Evolutionary conservation across 2,797 vertebrate genomes (phyloP), one percentile per base, ranked within the genome.

Genomic region (Oreochromis mossambicus): DNA sequence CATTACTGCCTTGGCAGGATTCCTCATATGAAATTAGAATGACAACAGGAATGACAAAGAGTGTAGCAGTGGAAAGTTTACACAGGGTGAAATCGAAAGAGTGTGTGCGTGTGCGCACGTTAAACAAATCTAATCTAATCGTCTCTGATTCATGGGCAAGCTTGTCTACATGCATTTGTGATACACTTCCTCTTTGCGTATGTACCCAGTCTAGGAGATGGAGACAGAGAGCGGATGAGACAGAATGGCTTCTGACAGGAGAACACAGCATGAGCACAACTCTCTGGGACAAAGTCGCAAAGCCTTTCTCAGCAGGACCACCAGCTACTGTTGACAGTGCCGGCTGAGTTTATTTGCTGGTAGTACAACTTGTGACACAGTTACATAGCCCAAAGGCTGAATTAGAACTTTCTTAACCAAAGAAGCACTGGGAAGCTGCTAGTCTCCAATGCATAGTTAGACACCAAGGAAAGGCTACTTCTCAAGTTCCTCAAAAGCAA

Each of bases 1-100:
- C 89, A 95, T 95, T 95, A 93, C 82, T 87, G 89, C 78, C 89
- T 91, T 90, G 92, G 95, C 92, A 85, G 92, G 94, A 92, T 86
- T 94, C 82, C 91, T 89, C 58, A 21, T 87, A 93, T 92, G 89
- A 92, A 93, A 94, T 94, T 89, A 93, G 83, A 94, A 89, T 89
- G 93, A 93, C 92, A 94, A 92, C 92, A 89, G 91, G 88, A 93
- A 86, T 89, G 89, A 94, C 93, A 93, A 89, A 88, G 83, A 87
- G 86, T 79, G 88, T 41, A 89, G 84, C 84, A 66, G 86, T 66
- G 86, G 83, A 88, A 85, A 86, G 89, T 91, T 93, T 90, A 88
- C 77, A 79, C 81, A 61, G 91, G 87, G 89, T 83, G 87, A 91
- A 89, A 48, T 26, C 15, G 26, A 75, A 51, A 73, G 79, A 9